Base-by-base conservation (phyloP, 1,140 invertebrate genomes). In the Whitmania pigra region DNA sequence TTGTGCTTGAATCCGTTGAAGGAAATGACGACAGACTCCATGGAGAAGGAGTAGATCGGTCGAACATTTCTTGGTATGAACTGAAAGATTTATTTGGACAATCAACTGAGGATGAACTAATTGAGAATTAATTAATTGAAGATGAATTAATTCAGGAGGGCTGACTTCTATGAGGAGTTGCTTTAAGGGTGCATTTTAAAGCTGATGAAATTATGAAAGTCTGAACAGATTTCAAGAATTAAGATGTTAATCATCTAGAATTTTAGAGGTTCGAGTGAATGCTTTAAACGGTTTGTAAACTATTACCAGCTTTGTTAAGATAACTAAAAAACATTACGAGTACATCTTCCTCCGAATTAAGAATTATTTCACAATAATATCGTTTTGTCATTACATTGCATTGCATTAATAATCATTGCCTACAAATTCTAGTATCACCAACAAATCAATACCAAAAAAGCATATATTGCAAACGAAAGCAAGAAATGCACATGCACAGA, bases 1-100 rank as follows among this genome's bases (percentile, higher is more conserved):
- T 90, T 90, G 78, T 89, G 88, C 75, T 89, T 85, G 80, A 94
- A 93, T 70, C 92, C 91, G 60, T 90, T 93, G 83, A 94, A 93
- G 80, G 90, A 92, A 75, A 93, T 87, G 78, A 92, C 87, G 27
- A 89, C 86, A 68, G 90, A 89, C 75, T 86, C 85, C 91, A 94
- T 94, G 43, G 90, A 86, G 76, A 89, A 86, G 80, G 89, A 91
- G 82, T 89, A 94, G 76, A 93, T 85, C 72, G 92, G 92, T 69
- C 92, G 85, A 73, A 85, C 85, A 77, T 89, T 89, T 76, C 87
- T 86, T 83, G 78, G 90, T 88, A 79, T 86, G 84, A 79, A 88
- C 84, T 77, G 86, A 85, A 82, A n/a, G n/a, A n/a, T n/a, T n/a
- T n/a, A n/a, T n/a, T n/a, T n/a, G n/a, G n/a, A n/a, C 91, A 81